Conservation (phyloP, 2,113 vertebrate genomes). For the Prionailurus bengalensis region DNA sequence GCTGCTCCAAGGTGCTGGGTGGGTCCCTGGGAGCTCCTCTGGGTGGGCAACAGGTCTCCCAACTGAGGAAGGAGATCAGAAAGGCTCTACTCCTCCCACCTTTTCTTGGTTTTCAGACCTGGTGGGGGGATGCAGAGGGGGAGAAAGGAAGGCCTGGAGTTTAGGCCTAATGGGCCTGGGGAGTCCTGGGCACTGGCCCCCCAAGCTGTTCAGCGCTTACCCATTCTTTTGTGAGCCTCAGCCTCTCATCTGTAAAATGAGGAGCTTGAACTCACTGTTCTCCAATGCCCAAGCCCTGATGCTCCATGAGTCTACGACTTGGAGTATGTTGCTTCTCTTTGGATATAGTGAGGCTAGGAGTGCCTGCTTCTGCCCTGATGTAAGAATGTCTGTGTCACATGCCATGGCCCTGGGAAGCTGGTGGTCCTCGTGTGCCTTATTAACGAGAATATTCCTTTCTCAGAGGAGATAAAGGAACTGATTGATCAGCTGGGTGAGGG, state of each 20-base stretch:
- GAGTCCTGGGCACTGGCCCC: neutral
- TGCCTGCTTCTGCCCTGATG: neutral
- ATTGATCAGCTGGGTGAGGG: conserved; percentile 89
- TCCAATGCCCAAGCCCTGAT: neutral
- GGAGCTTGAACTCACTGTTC: neutral
- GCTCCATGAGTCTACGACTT: neutral
- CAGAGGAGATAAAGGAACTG: conserved; percentile 91
- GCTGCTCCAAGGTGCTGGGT: neutral
- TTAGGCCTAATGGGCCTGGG: neutral
- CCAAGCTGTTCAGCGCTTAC: neutral
- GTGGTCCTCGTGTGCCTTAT: neutral
- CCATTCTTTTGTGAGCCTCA: neutral
- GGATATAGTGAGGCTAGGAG: neutral
- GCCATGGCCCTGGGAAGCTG: neutral
- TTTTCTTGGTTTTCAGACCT: neutral
- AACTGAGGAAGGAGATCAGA: neutral
- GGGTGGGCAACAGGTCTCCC: neutral
- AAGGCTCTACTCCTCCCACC: neutral
- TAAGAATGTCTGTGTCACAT: neutral
- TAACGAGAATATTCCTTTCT: conserved; percentile 56
- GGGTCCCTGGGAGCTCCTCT: neutral
- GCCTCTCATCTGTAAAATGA: neutral
- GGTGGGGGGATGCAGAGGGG: neutral
- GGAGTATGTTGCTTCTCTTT: neutral
- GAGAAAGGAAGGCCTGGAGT: neutral